Percentiles rank a stretch among this genome's conserved stretches.
Evolutionary conservation across 2,113 vertebrate genomes (phyloP).

Genomic region (Bambusicola thoracicus): DNA sequence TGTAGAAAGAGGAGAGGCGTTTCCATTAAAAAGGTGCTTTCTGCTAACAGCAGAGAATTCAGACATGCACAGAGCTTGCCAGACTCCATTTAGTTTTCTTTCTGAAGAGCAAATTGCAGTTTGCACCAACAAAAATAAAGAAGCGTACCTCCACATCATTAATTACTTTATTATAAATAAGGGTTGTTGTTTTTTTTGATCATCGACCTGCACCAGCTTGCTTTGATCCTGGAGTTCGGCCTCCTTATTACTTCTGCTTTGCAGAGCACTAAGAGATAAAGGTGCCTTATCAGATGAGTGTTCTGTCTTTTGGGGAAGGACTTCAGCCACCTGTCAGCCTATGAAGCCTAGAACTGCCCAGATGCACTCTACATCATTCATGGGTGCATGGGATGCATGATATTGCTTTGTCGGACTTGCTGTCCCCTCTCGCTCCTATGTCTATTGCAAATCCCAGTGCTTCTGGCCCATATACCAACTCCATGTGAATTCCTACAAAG

Average conservation of each 20-base stretch:
- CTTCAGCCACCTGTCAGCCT: rapidly evolving
- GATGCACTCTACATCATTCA: rapidly evolving
- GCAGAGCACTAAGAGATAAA: not conserved
- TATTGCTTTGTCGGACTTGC: rapidly evolving
- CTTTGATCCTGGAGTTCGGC: not conserved
- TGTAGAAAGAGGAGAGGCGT: not conserved
- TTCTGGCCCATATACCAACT: not conserved
- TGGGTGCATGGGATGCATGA: not conserved
- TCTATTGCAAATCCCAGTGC: not conserved
- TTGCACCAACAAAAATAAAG: not conserved
- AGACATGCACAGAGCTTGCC: rapidly evolving
- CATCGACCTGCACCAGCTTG: not conserved
- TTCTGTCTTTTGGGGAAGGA: not conserved
- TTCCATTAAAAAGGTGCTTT: not conserved
- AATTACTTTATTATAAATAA: not conserved
- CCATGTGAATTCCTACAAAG: not conserved
- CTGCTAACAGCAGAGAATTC: not conserved
- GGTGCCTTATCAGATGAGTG: not conserved
- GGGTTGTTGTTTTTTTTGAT: not conserved
- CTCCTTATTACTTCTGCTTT: not conserved
- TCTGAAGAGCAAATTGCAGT: not conserved
- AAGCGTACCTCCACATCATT: not conserved
- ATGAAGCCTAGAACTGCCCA: no score
- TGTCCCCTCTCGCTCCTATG: not conserved
- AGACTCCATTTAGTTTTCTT: not conserved